A percentile compares a stretch with the other conserved stretches of the same genome.
Conservation (phyloP, 1,140 invertebrate species). For the Bemisia tabaci region DNA sequence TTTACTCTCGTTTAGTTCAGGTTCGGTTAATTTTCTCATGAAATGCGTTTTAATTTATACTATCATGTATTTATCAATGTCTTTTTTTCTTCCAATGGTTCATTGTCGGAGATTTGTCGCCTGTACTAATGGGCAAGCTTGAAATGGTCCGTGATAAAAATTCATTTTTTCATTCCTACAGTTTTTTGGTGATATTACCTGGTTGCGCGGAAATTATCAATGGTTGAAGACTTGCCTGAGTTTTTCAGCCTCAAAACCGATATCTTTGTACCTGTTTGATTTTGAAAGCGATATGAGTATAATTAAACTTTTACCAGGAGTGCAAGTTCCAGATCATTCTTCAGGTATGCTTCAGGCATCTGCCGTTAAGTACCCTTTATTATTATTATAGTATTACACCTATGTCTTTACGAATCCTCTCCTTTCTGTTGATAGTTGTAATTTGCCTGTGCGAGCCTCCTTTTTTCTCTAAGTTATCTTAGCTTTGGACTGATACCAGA, state of each 20-base stretch:
- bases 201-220: background rate
- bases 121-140: no score
- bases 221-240: background rate
- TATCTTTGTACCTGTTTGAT: background rate
- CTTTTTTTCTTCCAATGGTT: no score
- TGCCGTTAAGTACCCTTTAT: background rate
- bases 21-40: background rate
- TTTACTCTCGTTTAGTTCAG: background rate
- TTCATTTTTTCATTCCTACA: background rate
- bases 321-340: background rate
- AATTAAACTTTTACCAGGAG: background rate
- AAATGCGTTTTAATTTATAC: background rate
- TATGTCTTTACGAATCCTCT: background rate
- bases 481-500: no score
- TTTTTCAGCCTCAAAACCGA: background rate
- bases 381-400: background rate
- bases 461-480: background rate
- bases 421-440: background rate
- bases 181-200: background rate
- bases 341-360: background rate
- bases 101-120: background rate
- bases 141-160: no score
- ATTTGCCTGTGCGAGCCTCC: background rate
- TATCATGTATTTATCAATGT: no score
- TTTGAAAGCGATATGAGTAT: background rate